A percentile compares a stretch with the other conserved stretches of the same genome.
Conservation (phyloP, 1,140 invertebrate genomes). For the Cydia strobilella region DNA sequence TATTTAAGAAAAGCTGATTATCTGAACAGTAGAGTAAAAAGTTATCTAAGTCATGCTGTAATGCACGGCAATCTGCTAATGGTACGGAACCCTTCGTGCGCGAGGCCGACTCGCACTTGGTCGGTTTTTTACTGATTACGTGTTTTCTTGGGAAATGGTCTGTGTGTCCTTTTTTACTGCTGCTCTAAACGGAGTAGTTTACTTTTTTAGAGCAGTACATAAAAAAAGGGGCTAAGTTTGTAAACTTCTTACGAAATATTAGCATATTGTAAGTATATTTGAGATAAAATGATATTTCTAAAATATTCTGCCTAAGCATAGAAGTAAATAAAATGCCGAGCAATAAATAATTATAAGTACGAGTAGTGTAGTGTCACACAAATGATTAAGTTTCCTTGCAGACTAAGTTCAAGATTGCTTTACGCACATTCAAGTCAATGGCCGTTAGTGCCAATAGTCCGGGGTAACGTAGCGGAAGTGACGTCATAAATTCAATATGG, state of each 20-base stretch:
- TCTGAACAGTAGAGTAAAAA: too few species aligned
- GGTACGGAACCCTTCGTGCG: too few species aligned
- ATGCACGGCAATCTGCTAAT: too few species aligned
- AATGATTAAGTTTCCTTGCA: neutral
- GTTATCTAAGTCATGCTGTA: too few species aligned
- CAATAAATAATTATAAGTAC: neutral
- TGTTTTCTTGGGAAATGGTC: neutral
- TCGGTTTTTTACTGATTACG: slow-evolving; percentile 4
- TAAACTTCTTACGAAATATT: too few species aligned
- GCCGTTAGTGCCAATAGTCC: slow-evolving; percentile 13
- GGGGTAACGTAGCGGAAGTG: neutral
- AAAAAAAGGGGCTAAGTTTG: neutral
- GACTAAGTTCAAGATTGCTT: neutral
- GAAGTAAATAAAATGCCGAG: neutral
- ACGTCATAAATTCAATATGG: slow-evolving; percentile 12
- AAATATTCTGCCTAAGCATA: too few species aligned
- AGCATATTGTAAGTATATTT: too few species aligned
- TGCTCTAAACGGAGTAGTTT: neutral
- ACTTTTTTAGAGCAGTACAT: neutral
- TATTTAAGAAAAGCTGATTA: too few species aligned
- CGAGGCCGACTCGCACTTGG: too few species aligned
- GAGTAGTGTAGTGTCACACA: neutral
- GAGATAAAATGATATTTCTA: neutral
- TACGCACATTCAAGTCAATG: neutral
- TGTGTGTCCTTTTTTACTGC: neutral